Percentiles rank a stretch among this genome's conserved stretches.
Conservation (phyloP, 2,113 vertebrate species). For the Micromys minutus region DNA sequence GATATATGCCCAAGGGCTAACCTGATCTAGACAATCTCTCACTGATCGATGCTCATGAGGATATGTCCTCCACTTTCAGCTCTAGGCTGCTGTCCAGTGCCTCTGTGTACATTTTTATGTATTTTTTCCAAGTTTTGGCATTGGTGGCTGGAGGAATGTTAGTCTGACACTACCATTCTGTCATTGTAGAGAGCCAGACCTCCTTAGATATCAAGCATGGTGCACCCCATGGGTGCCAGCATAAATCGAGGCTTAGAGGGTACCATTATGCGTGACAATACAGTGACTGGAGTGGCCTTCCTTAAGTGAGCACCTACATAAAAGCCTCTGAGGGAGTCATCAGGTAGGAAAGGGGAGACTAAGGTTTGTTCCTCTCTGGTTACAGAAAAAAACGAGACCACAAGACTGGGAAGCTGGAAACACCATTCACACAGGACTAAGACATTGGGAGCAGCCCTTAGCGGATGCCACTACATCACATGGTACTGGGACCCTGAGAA, state of each 20-base stretch:
- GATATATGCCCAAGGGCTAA: background rate
- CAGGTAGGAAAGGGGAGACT: fast-evolving
- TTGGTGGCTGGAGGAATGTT: too few species aligned
- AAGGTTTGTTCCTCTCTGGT: too few species aligned
- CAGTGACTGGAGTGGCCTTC: too few species aligned
- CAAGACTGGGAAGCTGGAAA: too few species aligned
- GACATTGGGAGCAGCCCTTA: fast-evolving
- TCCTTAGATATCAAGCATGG: background rate
- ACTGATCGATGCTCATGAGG: background rate
- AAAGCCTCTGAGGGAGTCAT: background rate
- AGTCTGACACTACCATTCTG: background rate
- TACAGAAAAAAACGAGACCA: background rate
- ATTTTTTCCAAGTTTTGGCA: background rate
- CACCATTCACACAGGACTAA: background rate
- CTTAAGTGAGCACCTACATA: fast-evolving
- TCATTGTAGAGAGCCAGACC: background rate
- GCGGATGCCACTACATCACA: background rate
- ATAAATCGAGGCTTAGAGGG: background rate
- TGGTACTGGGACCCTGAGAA: fast-evolving
- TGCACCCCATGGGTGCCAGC: background rate
- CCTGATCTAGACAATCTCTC: background rate
- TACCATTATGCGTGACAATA: fast-evolving
- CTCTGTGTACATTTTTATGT: background rate
- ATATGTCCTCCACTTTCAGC: too few species aligned
- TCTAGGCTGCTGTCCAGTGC: too few species aligned